Evolutionary conservation across 2,797 vertebrate genomes (phyloP).

Genomic region (Gymnoscopelus microlampas): DNA sequence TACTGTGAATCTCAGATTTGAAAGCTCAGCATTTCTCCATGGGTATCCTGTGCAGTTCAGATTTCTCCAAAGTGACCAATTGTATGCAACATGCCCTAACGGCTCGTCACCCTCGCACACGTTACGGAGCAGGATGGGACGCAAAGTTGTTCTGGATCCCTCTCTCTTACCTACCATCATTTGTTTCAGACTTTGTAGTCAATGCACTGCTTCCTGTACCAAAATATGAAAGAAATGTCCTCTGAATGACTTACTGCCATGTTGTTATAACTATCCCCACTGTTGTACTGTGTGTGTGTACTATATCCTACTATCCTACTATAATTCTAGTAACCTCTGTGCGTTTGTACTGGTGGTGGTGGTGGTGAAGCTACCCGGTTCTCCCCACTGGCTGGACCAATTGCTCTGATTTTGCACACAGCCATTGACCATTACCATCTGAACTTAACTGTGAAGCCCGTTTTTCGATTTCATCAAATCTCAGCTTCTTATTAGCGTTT

Average conservation of each 20-base stretch:
- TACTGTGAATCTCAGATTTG: slow-evolving; percentile 70
- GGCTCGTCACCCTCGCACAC: slow-evolving; percentile 78
- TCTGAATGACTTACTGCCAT: not conserved
- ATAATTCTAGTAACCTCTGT: too few relatives aligned
- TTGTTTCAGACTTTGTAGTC: slow-evolving; percentile 74
- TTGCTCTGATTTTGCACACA: too few relatives aligned
- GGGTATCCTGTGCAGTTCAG: slow-evolving; percentile 74
- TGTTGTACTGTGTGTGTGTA: not conserved
- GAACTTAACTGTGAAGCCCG: too few relatives aligned
- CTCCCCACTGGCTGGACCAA: too few relatives aligned
- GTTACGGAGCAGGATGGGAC: slow-evolving; percentile 85
- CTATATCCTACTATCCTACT: too few relatives aligned
- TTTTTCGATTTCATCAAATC: too few relatives aligned
- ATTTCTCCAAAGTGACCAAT: slow-evolving; percentile 83
- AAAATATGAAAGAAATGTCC: slow-evolving; percentile 25
- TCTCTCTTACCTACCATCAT: slow-evolving; percentile 82
- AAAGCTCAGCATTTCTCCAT: slow-evolving; percentile 79
- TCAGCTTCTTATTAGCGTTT: too few relatives aligned
- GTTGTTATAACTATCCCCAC: not conserved
- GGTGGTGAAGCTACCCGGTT: too few relatives aligned
- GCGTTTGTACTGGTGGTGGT: too few relatives aligned
- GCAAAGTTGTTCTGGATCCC: slow-evolving; percentile 87
- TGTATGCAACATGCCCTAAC: slow-evolving; percentile 85
- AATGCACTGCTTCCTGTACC: slow-evolving; percentile 65
- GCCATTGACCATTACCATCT: too few relatives aligned